These are phyloP conservation scores for Australoheros scitulus DNA, from an alignment of 2,113 vertebrate species.

Conservation along the genomic window DNA sequence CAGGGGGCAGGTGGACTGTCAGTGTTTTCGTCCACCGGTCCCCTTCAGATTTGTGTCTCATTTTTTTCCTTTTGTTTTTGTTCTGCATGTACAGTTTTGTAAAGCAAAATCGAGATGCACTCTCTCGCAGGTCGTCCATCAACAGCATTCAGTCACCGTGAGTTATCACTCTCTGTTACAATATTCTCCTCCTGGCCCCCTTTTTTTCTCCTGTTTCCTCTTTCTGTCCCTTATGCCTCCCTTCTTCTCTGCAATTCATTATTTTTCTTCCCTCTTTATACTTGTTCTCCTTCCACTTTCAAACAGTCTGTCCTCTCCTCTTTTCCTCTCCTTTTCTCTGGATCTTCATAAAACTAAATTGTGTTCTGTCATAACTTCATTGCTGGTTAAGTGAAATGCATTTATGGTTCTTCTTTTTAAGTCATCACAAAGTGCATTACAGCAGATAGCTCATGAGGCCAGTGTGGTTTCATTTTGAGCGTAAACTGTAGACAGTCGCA, in stretches of 20 bases:
- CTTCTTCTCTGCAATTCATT: not conserved
- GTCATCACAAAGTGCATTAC: not conserved
- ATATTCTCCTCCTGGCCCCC: slow-evolving; percentile 56
- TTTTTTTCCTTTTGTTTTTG: slow-evolving; percentile 82
- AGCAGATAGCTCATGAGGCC: not conserved
- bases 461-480: not conserved
- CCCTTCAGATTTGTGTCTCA: slow-evolving; percentile 80
- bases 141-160: slow-evolving; percentile 97
- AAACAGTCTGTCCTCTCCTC: not conserved
- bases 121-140: slow-evolving; percentile 98
- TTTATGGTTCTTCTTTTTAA: slow-evolving; percentile 8
- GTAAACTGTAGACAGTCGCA: not conserved
- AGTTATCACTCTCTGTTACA: slow-evolving; percentile 81
- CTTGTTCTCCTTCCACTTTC: not conserved
- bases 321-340: slow-evolving; percentile 4
- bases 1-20: slow-evolving; percentile 53
- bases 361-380: not conserved
- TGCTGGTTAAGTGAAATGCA: slow-evolving; percentile 13
- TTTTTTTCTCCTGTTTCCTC: slow-evolving; percentile 22
- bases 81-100: slow-evolving; percentile 99
- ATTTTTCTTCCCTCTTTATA: not conserved
- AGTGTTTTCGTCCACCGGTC: slow-evolving; percentile 47
- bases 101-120: slow-evolving; percentile 98
- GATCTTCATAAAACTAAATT: not conserved
- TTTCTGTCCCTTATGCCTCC: not conserved